These are phyloP conservation scores for Eugnorisma glareosa DNA, from an alignment of 2,888 invertebrate species.

Conservation along the genomic window DNA sequence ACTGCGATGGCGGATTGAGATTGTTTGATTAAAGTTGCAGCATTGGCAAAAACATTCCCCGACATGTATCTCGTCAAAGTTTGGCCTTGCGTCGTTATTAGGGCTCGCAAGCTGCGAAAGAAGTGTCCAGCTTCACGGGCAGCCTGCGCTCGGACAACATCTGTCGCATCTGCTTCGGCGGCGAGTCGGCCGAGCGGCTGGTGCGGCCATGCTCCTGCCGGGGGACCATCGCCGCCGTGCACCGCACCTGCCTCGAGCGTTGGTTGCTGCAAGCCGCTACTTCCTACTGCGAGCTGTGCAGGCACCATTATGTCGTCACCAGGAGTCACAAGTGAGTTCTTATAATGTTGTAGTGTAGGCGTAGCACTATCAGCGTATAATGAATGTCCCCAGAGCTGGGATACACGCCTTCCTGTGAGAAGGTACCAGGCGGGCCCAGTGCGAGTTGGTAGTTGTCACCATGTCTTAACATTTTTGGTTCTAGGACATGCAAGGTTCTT, in stretches of 20 bases:
- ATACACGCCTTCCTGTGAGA: neutral
- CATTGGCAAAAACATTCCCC: neutral
- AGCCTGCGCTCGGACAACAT: conserved; percentile 82
- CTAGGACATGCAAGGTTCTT: neutral
- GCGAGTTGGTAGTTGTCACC: neutral
- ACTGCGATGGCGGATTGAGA: neutral
- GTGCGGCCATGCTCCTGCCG: conserved; percentile 88
- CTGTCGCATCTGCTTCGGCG: conserved; percentile 89
- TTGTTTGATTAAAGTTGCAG: neutral
- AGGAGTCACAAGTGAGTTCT: conserved; percentile 83
- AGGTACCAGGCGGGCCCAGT: neutral
- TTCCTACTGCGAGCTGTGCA: conserved; percentile 87
- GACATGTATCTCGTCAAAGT: conserved; percentile 1
- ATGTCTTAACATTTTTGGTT: neutral
- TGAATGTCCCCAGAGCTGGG: neutral
- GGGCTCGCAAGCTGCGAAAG: conserved; percentile 77
- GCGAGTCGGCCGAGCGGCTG: conserved; percentile 86
- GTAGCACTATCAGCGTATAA: neutral
- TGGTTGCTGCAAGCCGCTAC: conserved; percentile 88
- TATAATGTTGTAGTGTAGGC: neutral
- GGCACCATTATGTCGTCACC: conserved; percentile 86
- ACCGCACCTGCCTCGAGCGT: conserved; percentile 87
- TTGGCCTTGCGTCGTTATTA: conserved; percentile 38
- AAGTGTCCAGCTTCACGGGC: conserved; percentile 76
- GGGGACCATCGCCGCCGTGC: conserved; percentile 88